phyloP scores from a whole-genome alignment of 2,113 vertebrate species.

The Vicugna pacos region DNA sequence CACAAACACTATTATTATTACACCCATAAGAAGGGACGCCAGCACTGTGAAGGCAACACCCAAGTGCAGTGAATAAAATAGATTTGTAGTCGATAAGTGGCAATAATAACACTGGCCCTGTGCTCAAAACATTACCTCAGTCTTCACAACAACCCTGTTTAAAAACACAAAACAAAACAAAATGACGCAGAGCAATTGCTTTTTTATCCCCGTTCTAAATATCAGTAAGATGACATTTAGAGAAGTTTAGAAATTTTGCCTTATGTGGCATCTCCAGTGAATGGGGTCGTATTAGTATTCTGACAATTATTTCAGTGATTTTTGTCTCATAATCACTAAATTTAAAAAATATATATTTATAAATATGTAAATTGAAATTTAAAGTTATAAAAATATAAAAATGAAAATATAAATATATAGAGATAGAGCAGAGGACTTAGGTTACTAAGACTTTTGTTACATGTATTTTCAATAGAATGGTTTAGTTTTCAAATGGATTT shows the following conservation, averaged over 20 bases:
- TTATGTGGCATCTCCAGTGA: background rate
- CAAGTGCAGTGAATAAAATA: background rate
- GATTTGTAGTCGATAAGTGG: background rate
- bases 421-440: background rate
- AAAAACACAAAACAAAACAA: background rate
- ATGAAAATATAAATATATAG: background rate
- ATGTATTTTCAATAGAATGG: background rate
- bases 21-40: background rate
- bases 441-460: background rate
- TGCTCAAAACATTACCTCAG: background rate
- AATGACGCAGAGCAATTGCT: background rate
- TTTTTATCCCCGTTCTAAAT: background rate
- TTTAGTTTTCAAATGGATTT: background rate
- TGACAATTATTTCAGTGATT: background rate
- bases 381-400: background rate
- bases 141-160: background rate
- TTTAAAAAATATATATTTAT: background rate
- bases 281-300: background rate
- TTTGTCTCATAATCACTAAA: background rate
- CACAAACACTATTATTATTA: background rate
- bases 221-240: background rate
- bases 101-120: background rate
- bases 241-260: background rate
- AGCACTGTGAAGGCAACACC: background rate
- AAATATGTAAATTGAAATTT: background rate